phyloP scores from a whole-genome alignment of 2,113 vertebrate species.

The Cochlearius cochlearius region DNA sequence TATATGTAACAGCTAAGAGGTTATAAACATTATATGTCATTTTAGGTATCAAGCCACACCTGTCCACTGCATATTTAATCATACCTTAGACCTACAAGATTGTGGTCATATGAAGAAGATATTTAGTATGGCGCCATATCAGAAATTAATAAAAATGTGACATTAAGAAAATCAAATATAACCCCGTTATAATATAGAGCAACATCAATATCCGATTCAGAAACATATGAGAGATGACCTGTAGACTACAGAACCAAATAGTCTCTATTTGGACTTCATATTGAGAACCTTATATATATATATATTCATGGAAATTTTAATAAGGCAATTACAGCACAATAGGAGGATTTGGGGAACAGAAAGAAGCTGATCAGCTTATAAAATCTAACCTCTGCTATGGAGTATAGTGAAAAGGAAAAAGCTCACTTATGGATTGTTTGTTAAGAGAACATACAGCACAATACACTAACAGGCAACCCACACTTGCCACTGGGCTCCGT shows the following conservation, averaged over 20 bases:
- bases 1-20: background rate
- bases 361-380: background rate
- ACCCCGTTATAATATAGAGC: conserved; percentile 1
- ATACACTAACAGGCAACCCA: background rate
- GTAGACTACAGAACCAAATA: background rate
- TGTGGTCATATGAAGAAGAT: conserved; percentile 50
- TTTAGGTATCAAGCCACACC: conserved; percentile 42
- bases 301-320: background rate
- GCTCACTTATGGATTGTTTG: background rate
- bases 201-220: conserved; percentile 51
- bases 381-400: background rate
- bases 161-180: conserved; percentile 61
- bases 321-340: background rate
- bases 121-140: conserved; percentile 8
- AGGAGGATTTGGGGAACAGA: background rate
- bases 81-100: background rate
- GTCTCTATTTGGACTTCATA: background rate
- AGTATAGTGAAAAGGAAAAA: background rate
- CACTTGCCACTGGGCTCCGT: background rate
- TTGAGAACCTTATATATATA: background rate
- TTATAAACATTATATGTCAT: background rate
- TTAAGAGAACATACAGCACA: background rate
- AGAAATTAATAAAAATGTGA: conserved; percentile 66
- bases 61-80: conserved; percentile 36
- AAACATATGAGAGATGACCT: conserved; percentile 22